These are phyloP conservation scores for Nephila pilipes DNA, from an alignment of 1,140 invertebrate species.

Conservation along the genomic window DNA sequence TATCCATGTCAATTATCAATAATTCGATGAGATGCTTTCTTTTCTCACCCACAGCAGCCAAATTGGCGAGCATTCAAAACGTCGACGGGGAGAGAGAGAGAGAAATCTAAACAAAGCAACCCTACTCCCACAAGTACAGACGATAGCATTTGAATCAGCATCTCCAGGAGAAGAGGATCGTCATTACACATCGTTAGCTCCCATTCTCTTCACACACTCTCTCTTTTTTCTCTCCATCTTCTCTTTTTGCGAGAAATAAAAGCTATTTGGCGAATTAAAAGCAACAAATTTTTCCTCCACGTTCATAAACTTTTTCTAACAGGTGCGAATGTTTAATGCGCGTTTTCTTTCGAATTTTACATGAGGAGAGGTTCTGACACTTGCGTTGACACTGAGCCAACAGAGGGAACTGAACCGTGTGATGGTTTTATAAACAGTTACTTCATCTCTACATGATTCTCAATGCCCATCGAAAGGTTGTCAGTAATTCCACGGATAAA, in stretches of 20 bases:
- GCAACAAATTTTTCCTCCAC: not conserved
- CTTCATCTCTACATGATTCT: slow-evolving; percentile 23
- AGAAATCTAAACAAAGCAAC: slow-evolving; percentile 69
- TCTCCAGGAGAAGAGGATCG: slow-evolving; percentile 33
- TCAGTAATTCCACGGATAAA: slow-evolving; percentile 3
- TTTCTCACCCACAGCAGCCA: slow-evolving; percentile 17
- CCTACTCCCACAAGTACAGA: slow-evolving; percentile 46
- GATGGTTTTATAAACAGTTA: slow-evolving; percentile 67
- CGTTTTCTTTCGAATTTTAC: slow-evolving; percentile 15
- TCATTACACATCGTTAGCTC: slow-evolving; percentile 16
- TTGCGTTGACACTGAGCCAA: slow-evolving; percentile 65
- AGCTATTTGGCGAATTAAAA: not conserved
- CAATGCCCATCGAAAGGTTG: not conserved
- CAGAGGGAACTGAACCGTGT: slow-evolving; percentile 36
- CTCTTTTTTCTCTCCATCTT: not conserved
- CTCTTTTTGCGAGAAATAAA: slow-evolving; percentile 11
- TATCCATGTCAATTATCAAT: not conserved
- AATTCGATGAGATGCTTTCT: not conserved
- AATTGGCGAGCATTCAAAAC: slow-evolving; percentile 66
- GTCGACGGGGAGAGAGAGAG: not conserved
- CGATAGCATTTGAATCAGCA: slow-evolving; percentile 71
- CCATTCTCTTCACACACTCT: not conserved
- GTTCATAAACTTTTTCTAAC: not conserved
- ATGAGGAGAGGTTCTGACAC: slow-evolving; percentile 40
- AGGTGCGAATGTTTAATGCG: not conserved